Base-by-base conservation (phyloP, 1,140 invertebrate species). In the Eufriesea mexicana region DNA sequence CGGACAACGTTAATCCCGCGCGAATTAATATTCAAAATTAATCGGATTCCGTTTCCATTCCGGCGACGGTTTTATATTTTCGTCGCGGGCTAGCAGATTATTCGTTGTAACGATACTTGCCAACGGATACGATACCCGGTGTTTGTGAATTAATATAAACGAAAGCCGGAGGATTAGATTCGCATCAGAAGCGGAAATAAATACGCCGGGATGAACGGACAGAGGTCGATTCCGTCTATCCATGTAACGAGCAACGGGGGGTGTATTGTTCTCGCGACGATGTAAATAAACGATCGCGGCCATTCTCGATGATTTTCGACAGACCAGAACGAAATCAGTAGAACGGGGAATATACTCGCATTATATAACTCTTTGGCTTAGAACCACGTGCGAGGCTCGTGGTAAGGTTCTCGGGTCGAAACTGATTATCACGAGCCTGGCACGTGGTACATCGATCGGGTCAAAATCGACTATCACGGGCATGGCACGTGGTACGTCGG, bases 1-100 rank as follows among this genome's bases (percentile, higher is more conserved):
- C 9, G 25, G 42, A 66, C 72, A 64, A 66, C 51, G 42, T 82
- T 82, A 68, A 82, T 66, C 73, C 35, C 35, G 0, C 9, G 4
- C 42, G 73, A 82, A 82, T 82, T 82, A 76, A 82, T 76, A 82
- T 76, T 76, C n/a, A 81, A 66, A 23, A 81, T 81, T 76, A 67
- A 82, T 82, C 73, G 73, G 62, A 82, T 74, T 74, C 25, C 79
- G n/a, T 80, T 64, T 28, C 59, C n/a, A 51, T 62, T 42, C 35
- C 45, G 23, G 10, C 57, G 47, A 25, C 57, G 49, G 28, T 82
- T 82, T 82, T 81, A 81, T 76, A 55, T 66, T 75, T 47, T 55
- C 71, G 18, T n/a, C 16, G 25, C 35, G 25, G 9, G 8, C 35
- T 9, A 8, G 2, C 25, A n/a, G 72, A 75, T 75, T 81, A 81